These are phyloP conservation scores for Halcyon smyrnensis DNA, from an alignment of 2,797 vertebrate species.

Conservation along the genomic window DNA sequence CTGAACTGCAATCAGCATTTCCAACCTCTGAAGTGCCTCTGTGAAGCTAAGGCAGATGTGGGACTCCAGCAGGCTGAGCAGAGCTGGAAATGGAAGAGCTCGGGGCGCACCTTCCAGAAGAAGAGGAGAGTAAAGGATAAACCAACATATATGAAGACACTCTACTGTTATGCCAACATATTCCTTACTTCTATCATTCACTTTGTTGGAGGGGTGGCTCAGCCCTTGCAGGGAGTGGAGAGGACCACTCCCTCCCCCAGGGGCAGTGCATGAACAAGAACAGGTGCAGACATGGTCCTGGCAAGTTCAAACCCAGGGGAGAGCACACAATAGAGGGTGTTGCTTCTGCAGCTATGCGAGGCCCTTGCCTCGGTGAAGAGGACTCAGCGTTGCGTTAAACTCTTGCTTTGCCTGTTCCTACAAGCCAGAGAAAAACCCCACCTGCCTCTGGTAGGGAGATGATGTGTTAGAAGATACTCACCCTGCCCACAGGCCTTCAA, in stretches of 20 bases:
- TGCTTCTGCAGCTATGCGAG: not conserved
- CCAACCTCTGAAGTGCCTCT: not conserved
- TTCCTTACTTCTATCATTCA: not conserved
- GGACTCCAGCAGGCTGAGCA: not conserved
- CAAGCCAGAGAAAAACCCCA: conserved; percentile 53
- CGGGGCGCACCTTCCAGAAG: not conserved
- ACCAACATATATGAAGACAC: not conserved
- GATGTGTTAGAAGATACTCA: conserved; percentile 16
- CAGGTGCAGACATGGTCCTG: rapidly evolving
- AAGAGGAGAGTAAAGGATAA: not conserved
- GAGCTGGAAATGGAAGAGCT: not conserved
- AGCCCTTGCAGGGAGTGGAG: rapidly evolving
- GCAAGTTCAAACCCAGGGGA: rapidly evolving
- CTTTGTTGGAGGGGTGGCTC: not conserved
- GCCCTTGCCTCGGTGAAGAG: not conserved
- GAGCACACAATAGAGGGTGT: not conserved
- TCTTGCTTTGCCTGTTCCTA: conserved; percentile 46
- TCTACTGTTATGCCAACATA: rapidly evolving
- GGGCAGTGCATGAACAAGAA: not conserved
- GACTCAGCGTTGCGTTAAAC: not conserved
- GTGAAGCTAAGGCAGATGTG: not conserved
- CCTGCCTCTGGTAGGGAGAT: conserved; percentile 10
- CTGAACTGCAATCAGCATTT: not conserved
- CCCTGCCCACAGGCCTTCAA: conserved; percentile 66
- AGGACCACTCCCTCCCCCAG: not conserved